Percentiles rank a stretch among this genome's conserved stretches.
Conservation (phyloP, 92 coral and sea anemone species). For the Scolanthus callimorphus region DNA sequence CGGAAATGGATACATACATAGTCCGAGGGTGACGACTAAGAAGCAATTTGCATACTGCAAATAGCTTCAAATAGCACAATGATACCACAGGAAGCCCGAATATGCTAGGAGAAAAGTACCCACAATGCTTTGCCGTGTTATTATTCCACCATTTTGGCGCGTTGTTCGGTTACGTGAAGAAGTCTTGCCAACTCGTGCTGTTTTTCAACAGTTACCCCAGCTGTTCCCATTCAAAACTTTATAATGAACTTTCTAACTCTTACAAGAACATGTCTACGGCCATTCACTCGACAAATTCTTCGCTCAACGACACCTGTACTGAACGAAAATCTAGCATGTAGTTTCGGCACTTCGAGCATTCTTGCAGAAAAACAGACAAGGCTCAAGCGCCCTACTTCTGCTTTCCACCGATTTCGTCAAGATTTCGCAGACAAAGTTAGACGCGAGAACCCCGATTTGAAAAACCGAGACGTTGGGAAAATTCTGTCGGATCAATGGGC, state of each 20-base stretch:
- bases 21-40: too few species aligned
- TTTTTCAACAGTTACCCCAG: too few species aligned
- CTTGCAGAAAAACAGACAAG: conserved; percentile 1
- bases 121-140: conserved; percentile 1
- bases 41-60: too few species aligned
- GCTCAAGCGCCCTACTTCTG: conserved; percentile 44
- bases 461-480: conserved; percentile 21
- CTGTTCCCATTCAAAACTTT: background rate
- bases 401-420: conserved; percentile 27
- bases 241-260: conserved; percentile 14
- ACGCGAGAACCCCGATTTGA: conserved; percentile 25
- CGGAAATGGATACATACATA: too few species aligned
- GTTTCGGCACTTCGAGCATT: conserved; percentile 16
- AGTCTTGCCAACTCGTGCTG: too few species aligned
- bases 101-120: background rate
- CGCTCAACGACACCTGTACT: conserved; percentile 5
- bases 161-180: conserved; percentile 6
- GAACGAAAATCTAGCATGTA: too few species aligned
- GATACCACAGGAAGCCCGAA: background rate
- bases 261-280: conserved; percentile 12
- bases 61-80: too few species aligned
- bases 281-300: background rate
- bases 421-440: conserved; percentile 16
- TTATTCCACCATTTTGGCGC: conserved; percentile 43
- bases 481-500: conserved; percentile 42